Base-by-base conservation (phyloP, 2,797 vertebrate genomes). In the Cephalopachus bancanus region DNA sequence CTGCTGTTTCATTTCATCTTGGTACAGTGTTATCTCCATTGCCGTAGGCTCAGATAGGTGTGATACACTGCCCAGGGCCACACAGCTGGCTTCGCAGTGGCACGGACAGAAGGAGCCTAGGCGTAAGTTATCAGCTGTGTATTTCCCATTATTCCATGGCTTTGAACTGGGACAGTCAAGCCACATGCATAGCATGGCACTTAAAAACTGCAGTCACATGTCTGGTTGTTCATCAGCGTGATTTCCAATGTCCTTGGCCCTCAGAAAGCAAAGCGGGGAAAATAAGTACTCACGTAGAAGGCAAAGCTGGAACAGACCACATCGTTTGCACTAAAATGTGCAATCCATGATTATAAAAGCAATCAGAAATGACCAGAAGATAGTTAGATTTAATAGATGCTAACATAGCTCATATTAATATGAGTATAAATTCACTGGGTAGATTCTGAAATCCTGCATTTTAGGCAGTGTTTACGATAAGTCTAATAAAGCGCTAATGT, bases 401-500 rank as follows among this genome's bases (percentile, higher is more conserved):
- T 84, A 81, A 88, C 59, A 75, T 83, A 30, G 69, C 22, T 67
- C 53, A 57, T 62, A 57, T 59, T 59, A 71, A 51, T 55, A 53
- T 55, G 88, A 86, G 67, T 67, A 30, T 94, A 86, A 80, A 83
- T 55, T 75, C 17, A 37, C 64, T n/a, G 49, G 57, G 51, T 57
- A 28, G 22, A 93, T 89, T 97, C 91, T 81, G 83, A 17, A 76
- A 15, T 1, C 95, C 95, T 93, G 67, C 86, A 79, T 94, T 55
- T 97, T 95, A 97, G 85, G 94, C 94, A 86, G n/a, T 97, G 83
- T 98, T 98, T 96, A 85, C 86, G 71, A 64, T 59, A 92, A 95
- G 57, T 98, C 97, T 97, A 96, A 97, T 98, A 97, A 97, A 98
- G 97, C 91, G 2, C 97, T 97, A 80, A 94, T n/a, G 33, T 96